A percentile compares a stretch with the other conserved stretches of the same genome.
Conservation (phyloP, 2,797 vertebrate species). For the Peromyscus attwateri region DNA sequence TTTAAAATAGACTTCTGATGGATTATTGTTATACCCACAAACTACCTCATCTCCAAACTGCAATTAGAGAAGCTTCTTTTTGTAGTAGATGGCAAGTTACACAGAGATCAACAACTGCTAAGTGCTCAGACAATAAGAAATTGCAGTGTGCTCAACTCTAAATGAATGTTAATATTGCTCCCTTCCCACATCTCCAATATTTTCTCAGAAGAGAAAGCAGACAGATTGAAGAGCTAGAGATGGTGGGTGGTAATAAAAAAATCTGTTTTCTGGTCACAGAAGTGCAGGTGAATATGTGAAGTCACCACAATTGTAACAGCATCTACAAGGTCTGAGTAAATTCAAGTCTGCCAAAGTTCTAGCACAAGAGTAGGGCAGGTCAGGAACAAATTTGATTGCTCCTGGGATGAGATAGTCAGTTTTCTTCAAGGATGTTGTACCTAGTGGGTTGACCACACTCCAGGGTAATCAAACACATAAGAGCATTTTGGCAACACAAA, state of each 20-base stretch:
- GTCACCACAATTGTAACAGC: not conserved
- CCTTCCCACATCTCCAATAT: no score
- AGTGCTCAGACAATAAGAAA: not conserved
- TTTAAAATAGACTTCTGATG: not conserved
- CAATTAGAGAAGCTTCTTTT: not conserved
- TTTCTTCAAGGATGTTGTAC: not conserved
- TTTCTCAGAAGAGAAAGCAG: not conserved
- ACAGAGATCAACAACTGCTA: not conserved
- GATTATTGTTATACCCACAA: not conserved
- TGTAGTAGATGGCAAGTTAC: not conserved
- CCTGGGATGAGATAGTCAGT: fast-evolving
- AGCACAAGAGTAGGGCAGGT: not conserved
- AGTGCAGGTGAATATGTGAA: not conserved
- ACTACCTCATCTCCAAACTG: not conserved
- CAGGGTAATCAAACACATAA: not conserved
- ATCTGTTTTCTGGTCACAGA: not conserved
- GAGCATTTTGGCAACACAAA: not conserved
- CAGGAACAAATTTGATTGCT: not conserved
- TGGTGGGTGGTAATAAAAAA: no score
- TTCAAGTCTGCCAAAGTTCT: not conserved
- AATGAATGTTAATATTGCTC: not conserved
- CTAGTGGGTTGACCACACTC: not conserved
- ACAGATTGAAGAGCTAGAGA: not conserved
- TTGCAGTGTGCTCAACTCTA: not conserved
- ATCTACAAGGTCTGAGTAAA: not conserved